A percentile compares a stretch with the other conserved stretches of the same genome.
Conservation (phyloP, 2,888 invertebrate species). For the Lasius platythorax region DNA sequence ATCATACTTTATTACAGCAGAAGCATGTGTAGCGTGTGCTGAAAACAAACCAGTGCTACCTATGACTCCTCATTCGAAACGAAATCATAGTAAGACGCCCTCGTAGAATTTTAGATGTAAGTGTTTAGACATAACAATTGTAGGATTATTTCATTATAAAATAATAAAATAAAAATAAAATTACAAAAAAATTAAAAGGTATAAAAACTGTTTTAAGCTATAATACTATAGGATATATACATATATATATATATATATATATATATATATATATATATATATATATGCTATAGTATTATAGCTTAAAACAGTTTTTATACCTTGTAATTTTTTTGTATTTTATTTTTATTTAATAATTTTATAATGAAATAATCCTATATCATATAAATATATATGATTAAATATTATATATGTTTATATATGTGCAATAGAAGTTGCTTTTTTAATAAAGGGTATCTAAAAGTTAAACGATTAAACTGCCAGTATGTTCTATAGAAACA, state of each 20-base stretch:
- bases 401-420: not conserved
- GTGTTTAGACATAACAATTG: conserved; percentile 12
- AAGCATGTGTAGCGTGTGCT: conserved; percentile 64
- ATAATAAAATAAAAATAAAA: not conserved
- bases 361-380: not conserved
- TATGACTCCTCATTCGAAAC: conserved; percentile 68
- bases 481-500: too few relatives aligned
- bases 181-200: not conserved
- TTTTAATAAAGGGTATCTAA: not conserved
- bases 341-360: not conserved
- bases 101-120: too few relatives aligned
- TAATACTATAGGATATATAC: not conserved
- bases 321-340: too few relatives aligned
- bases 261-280: too few relatives aligned
- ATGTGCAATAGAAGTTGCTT: not conserved
- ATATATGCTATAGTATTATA: too few relatives aligned
- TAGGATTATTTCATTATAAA: conserved; percentile 22
- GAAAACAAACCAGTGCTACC: conserved; percentile 63
- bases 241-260: too few relatives aligned
- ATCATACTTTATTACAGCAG: conserved; percentile 62
- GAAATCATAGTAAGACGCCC: conserved; percentile 31
- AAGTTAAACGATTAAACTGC: not conserved
- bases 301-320: too few relatives aligned
- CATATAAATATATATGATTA: not conserved
- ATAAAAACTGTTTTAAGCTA: not conserved